Base-by-base conservation (phyloP, 1,140 invertebrate species). In the Pararge aegeria region DNA sequence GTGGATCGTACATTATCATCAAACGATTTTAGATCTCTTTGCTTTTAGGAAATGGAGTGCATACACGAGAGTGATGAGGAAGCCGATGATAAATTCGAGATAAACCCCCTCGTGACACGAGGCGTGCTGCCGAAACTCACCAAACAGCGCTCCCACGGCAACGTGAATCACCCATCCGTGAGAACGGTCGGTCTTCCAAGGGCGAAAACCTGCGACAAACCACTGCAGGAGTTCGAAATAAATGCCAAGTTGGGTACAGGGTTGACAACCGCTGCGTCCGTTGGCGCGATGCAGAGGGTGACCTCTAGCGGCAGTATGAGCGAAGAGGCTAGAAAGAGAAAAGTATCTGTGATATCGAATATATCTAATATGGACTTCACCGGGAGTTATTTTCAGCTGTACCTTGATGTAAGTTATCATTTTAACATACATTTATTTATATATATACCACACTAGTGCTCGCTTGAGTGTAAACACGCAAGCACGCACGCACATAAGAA, bases 331-430 rank as follows among this genome's bases (percentile, higher is more conserved):
- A 84, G 86, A 69, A 92, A 87, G 73, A 90, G 89, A 54, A 93
- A 93, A 80, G 91, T 92, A 29, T 94, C 94, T 9, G 92, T 94
- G 30, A 93, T 94, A 67, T 94, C 93, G 7, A 94, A 93, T 75
- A 91, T 94, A 48, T 94, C 94, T 0, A 92, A 93, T 61, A 91
- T 94, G 90, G 94, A 94, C 78, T 94, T 94, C 74, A 94, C 93
- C 44, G 94, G 93, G 44, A 94, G 93, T 51, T 93, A 93, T 73
- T 78, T 94, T 37, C 93, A 94, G 64, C 79, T 94, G 55, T 93
- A 93, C 80, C 75, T 93, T 50, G 92, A 93, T 82, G 92, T 92
- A 75, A 87, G 89, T 88, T 27, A 20, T 20, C 7, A 20, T 3
- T 7, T 20, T 1, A 10, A 46, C 18, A 20, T 20, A 2, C 1